These are phyloP conservation scores for Diadumene lineata DNA, from an alignment of 92 coral and sea anemone species.

Conservation along the genomic window DNA sequence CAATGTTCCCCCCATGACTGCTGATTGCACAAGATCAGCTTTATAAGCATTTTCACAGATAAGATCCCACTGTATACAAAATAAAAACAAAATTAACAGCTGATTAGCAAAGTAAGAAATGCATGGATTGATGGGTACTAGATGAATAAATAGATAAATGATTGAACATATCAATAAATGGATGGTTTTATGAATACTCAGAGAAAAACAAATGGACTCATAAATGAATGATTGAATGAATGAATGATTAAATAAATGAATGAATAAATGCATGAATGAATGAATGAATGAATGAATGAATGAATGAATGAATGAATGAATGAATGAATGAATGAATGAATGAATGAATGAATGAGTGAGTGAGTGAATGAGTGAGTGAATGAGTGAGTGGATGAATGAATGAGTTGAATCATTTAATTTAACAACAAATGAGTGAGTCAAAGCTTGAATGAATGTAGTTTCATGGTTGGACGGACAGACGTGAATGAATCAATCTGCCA, in stretches of 20 bases:
- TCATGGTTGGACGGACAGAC: too few species aligned
- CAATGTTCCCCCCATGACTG: slow-evolving; percentile 88
- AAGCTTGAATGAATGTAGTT: neutral
- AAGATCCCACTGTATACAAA: slow-evolving; percentile 83
- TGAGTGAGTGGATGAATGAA: too few species aligned
- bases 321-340: neutral
- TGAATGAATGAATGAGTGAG: too few species aligned
- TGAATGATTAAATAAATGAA: neutral
- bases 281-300: neutral
- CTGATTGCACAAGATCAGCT: slow-evolving; percentile 84
- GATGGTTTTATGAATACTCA: too few species aligned
- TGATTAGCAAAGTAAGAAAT: neutral
- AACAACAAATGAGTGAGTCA: neutral
- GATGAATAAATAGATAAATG: neutral
- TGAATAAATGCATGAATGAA: neutral
- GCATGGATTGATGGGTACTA: slow-evolving; percentile 2
- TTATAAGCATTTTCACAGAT: slow-evolving; percentile 89
- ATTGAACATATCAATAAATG: too few species aligned
- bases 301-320: neutral
- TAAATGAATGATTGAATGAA: neutral
- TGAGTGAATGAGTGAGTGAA: too few species aligned
- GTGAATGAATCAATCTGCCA: too few species aligned
- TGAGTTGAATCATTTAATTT: too few species aligned
- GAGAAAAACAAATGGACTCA: neutral
- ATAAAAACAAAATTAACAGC: neutral